Base-by-base conservation (phyloP, 1,140 invertebrate genomes). In the Ostrea edulis region DNA sequence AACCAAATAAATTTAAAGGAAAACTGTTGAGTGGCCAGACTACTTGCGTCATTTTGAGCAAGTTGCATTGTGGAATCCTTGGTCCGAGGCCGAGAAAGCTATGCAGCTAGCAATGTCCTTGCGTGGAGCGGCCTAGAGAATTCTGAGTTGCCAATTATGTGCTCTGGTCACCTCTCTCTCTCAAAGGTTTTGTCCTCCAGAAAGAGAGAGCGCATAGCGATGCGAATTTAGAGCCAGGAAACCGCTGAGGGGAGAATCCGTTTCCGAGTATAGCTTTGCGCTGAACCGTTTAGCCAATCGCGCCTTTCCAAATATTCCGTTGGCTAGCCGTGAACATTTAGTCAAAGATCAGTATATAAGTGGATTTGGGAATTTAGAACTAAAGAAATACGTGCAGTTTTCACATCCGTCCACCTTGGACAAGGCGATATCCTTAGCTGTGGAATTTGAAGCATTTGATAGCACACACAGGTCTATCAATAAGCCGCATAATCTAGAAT, bases 181-280 rank as follows among this genome's bases (percentile, higher is more conserved):
- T 29, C 88, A 71, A 25, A 68, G 82, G 22, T 89, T 89, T 83
- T 84, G 82, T 55, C 88, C 85, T 11, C 14, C 85, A 17, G 88
- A 89, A 87, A 52, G 85, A 55, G 83, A 89, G 68, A 87, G 29
- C 52, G 88, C 82, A 53, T 85, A 85, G 25, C 17, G 86, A 17
- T n/a, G n/a, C n/a, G 88, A 87, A 58, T 89, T 89, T 68, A 62
- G 88, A 20, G 85, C 35, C 35, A 22, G 86, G 0, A 77, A 51
- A 8, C 35, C 68, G 71, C 9, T 62, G 0, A 53, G 12, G 2
- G 52, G 62, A n/a, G 88, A 89, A 68, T 83, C 44, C 7, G 53
- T 54, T 54, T 54, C 53, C 12, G 53, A 54, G 7, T 54, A 54
- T 54, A 12, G 53, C 12, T 55, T 8, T 12, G 53, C 53, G 12